Evolutionary conservation across 2,113 vertebrate species (phyloP), one percentile per base, ranked within the genome.

Genomic region (Eulacestoma nigropectus): DNA sequence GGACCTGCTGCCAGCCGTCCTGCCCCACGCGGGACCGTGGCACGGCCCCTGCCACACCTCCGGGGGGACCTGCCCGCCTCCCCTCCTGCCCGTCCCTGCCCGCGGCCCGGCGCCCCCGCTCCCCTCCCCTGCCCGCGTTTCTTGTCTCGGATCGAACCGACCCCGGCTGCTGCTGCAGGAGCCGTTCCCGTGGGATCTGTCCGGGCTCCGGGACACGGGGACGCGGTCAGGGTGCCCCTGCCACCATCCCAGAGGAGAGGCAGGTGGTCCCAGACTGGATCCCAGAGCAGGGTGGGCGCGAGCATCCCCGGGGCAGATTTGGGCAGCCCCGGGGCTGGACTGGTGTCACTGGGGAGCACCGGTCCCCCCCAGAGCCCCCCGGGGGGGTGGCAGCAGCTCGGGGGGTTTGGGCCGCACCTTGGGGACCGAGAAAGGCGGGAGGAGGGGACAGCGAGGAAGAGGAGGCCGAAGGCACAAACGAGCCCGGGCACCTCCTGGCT

Each of bases 21-120:
- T 70, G 95, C 81, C 84, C 93, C 87, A 11, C 20, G 67, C 76
- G 63, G 67, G 80, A 2, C 73, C 12, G 70, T 2, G 93, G 90
- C 17, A 73, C 91, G 35, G 76, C 95, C 95, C 84, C 5, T 3
- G 86, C 86, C 93, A 85, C 93, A 76, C 95, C 89, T 15, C 96
- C 37, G 9, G 74, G 3, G 74, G 35, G 59, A 21, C 35, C 75
- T 39, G 89, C 91, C 79, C 39, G 21, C 87, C 65, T 32, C 60
- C 70, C 50, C 3, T n/a, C 44, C 70, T 4, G 63, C 75, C 29
- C 4, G 49, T 4, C 37, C 80, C 64, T 11, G 53, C 63, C 78
- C 1, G 16, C 39, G 18, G 37, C 86, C 27, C 0, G 74, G 41
- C 39, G 9, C 16, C 47, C 59, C 23, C 15, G 6, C 59, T 12